Evolutionary conservation across 2,113 vertebrate genomes (phyloP), one percentile per base, ranked within the genome.

Genomic region (Colossoma macropomum): DNA sequence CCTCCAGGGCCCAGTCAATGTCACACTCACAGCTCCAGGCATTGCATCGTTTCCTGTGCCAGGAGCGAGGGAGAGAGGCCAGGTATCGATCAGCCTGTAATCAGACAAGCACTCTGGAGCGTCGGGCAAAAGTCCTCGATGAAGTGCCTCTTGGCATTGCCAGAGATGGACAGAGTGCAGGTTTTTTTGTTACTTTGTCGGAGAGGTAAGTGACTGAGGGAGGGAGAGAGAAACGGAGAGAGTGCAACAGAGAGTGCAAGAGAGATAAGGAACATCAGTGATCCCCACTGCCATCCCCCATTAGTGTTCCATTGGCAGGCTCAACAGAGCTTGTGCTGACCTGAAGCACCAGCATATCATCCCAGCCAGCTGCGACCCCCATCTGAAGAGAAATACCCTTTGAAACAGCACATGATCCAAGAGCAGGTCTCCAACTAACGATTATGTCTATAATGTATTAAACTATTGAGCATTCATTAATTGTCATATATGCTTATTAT

Each of bases 21-120:
- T 94, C 92, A 93, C 90, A 90, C 90, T 94, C 91, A 93, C 90
- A 90, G 91, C 86, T 38, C 83, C 88, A 89, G 84, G 89, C 86
- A 92, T 91, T 88, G 85, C 89, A 92, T 92, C 89, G 89, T 91
- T 92, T 91, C 93, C 91, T 89, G 87, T 90, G 93, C 91, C 91
- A 90, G 88, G 86, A 85, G 88, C 84, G 79, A 82, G 75, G 82
- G 73, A 84, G 87, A 88, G 88, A 84, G 89, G 92, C 90, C 84
- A 89, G 83, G 82, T 90, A 94, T 94, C 62, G 93, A 94, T 94
- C 91, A 75, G 89, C 84, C 91, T 91, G 91, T 90, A 92, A 92
- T 93, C 92, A 91, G 91, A 90, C 84, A 86, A 92, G 90, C 92
- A 86, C 89, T 92, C 70, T 91, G 88, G 89, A 88, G 90, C 87